Percentiles rank a stretch among this genome's conserved stretches.
Conservation (phyloP, 2,797 vertebrate genomes). For the Diceros bicornis region DNA sequence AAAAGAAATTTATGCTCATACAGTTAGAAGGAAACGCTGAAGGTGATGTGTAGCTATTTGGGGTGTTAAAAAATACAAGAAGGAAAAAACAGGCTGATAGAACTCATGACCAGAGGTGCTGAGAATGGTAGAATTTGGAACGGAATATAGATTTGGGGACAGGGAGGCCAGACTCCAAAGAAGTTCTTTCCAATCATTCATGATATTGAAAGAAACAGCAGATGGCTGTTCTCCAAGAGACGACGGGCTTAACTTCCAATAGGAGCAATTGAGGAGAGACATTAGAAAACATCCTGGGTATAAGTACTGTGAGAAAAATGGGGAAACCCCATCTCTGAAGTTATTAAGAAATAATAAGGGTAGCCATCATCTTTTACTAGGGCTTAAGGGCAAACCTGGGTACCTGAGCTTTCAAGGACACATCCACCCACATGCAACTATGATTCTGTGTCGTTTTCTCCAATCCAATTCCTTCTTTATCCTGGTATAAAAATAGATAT, state of each 20-base stretch:
- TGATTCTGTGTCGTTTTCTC: background rate
- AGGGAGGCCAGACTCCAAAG: background rate
- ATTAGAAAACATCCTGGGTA: conserved; percentile 54
- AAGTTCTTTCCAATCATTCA: conserved; percentile 20
- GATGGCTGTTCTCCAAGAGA: conserved; percentile 27
- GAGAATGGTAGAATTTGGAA: background rate
- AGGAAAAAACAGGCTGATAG: background rate
- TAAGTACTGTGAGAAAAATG: conserved; percentile 60
- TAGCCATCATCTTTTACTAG: background rate
- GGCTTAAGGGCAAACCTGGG: background rate
- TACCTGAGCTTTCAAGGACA: background rate
- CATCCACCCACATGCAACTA: background rate
- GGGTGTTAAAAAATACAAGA: background rate
- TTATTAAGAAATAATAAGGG: conserved; percentile 44
- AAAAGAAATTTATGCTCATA: background rate
- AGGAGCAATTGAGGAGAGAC: background rate
- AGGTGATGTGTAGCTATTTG: background rate
- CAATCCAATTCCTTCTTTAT: conserved; percentile 21
- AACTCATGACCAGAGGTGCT: background rate
- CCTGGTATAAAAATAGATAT: background rate
- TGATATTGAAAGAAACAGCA: conserved; percentile 34
- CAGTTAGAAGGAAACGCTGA: background rate
- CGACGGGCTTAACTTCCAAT: conserved; percentile 58
- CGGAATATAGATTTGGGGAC: background rate
- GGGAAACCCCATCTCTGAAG: conserved; percentile 44